Evolutionary conservation across 2,797 vertebrate species (phyloP).

Genomic region (Brachyrhaphis roseni): DNA sequence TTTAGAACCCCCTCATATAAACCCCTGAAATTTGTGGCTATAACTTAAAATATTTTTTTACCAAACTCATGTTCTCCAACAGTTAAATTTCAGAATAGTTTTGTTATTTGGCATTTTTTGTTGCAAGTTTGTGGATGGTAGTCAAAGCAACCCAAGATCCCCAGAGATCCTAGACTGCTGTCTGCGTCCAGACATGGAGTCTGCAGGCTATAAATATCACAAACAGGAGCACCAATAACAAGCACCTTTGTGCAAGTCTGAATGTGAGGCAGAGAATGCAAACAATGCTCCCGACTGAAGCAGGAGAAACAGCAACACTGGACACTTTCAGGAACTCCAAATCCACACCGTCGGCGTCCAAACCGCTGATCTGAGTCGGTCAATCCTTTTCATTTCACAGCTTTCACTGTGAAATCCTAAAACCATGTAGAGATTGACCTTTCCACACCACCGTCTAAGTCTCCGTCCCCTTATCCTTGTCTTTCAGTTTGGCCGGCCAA

Average conservation of each 20-base stretch:
- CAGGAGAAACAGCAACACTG: slow-evolving; percentile 11
- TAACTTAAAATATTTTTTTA: not conserved
- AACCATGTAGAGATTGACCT: slow-evolving; percentile 18
- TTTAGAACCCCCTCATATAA: not conserved
- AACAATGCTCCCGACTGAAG: slow-evolving; percentile 14
- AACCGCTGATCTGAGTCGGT: slow-evolving; percentile 28
- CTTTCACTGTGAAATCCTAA: slow-evolving; percentile 35
- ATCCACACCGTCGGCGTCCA: slow-evolving; percentile 8
- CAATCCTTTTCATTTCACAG: slow-evolving; percentile 15
- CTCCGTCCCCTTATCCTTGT: slow-evolving; percentile 38
- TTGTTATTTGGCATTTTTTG: not conserved
- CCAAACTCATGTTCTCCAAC: not conserved
- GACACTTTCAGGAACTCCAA: slow-evolving; percentile 30
- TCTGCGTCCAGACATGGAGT: slow-evolving; percentile 13
- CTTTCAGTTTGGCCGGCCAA: slow-evolving; percentile 51
- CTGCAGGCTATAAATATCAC: slow-evolving; percentile 42
- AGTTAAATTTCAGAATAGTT: not conserved
- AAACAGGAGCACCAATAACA: slow-evolving; percentile 10
- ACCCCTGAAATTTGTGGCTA: not conserved
- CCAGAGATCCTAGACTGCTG: not conserved
- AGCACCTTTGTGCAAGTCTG: slow-evolving; percentile 6
- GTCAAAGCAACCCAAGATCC: slow-evolving; percentile 7
- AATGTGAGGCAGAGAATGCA: slow-evolving; percentile 33
- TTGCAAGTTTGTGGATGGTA: not conserved
- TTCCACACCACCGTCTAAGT: slow-evolving; percentile 10